These are phyloP conservation scores for Crenichthys baileyi DNA, from an alignment of 2,797 vertebrate species.

Conservation along the genomic window DNA sequence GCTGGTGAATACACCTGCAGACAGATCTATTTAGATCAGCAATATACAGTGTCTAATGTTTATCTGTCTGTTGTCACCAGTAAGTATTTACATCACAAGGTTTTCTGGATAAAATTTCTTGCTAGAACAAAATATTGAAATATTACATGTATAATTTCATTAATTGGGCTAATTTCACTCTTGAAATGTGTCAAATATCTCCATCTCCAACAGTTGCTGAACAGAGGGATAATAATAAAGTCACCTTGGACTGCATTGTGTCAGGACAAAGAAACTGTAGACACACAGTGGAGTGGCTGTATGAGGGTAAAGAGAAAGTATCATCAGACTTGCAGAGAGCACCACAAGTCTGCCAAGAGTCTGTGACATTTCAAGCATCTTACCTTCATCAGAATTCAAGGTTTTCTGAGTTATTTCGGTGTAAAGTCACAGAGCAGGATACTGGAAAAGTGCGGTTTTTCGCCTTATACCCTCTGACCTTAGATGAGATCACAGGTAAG, in stretches of 20 bases:
- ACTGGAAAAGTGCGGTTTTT: not conserved
- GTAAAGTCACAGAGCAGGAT: not conserved
- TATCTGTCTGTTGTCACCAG: conserved; percentile 8
- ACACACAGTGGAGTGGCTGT: not conserved
- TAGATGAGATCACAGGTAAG: not conserved
- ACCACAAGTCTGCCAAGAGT: not conserved
- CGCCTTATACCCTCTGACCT: not conserved
- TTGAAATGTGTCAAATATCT: not conserved
- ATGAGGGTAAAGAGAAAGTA: not conserved
- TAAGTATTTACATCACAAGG: conserved; percentile 36
- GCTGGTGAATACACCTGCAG: not conserved
- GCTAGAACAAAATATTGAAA: no score
- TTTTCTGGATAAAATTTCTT: not conserved
- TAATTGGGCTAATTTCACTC: not conserved
- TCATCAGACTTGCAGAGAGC: no score
- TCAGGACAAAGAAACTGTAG: not conserved
- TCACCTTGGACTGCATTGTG: not conserved
- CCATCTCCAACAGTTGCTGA: not conserved
- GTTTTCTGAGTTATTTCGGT: not conserved
- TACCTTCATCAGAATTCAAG: not conserved
- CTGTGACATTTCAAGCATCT: not conserved
- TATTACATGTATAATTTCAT: no score
- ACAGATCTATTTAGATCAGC: not conserved
- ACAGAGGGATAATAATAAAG: not conserved
- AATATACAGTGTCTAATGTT: fast-evolving